Percentiles rank a stretch among this genome's conserved stretches.
phyloP scores from a whole-genome alignment of 2,797 vertebrate species.

The Coregonus sp. region DNA sequence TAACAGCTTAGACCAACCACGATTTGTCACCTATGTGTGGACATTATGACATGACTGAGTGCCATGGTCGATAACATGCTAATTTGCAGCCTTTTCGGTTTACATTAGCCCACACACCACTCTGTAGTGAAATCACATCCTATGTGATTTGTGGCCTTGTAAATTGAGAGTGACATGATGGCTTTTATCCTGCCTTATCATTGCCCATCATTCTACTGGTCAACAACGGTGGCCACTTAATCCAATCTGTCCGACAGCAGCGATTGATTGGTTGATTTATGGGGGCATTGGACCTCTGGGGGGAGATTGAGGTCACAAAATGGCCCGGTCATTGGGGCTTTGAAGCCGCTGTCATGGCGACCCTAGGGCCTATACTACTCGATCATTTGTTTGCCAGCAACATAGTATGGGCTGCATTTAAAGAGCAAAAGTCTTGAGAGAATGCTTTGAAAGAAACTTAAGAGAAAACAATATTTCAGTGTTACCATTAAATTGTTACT shows the following conservation, averaged over 20 bases:
- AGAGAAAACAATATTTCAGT: conserved; percentile 30
- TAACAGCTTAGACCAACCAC: not conserved
- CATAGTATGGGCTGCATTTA: not conserved
- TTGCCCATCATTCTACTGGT: conserved; percentile 43
- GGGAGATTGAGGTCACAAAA: conserved; percentile 17
- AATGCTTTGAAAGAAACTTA: conserved; percentile 3
- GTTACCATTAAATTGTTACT: not conserved
- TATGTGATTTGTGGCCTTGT: conserved; percentile 24
- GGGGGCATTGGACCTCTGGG: conserved; percentile 12
- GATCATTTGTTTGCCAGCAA: not conserved
- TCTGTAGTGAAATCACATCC: conserved; percentile 9
- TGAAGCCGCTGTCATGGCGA: conserved; percentile 46
- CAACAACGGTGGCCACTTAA: conserved; percentile 53
- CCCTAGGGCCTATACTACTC: not conserved
- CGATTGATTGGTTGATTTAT: conserved; percentile 66
- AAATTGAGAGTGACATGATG: conserved; percentile 46
- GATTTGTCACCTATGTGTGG: not conserved
- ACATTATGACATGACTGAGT: not conserved
- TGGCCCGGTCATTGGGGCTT: conserved; percentile 41
- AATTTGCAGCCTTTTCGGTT: conserved; percentile 11
- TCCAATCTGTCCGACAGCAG: conserved; percentile 58
- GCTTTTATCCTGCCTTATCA: conserved; percentile 55
- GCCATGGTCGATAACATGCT: not conserved
- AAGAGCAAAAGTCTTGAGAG: not conserved
- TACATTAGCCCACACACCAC: conserved; percentile 8